A percentile compares a stretch with the other conserved stretches of the same genome.
phyloP scores from a whole-genome alignment of 2,888 invertebrate genomes.

The Agrenia bidenticulata region DNA sequence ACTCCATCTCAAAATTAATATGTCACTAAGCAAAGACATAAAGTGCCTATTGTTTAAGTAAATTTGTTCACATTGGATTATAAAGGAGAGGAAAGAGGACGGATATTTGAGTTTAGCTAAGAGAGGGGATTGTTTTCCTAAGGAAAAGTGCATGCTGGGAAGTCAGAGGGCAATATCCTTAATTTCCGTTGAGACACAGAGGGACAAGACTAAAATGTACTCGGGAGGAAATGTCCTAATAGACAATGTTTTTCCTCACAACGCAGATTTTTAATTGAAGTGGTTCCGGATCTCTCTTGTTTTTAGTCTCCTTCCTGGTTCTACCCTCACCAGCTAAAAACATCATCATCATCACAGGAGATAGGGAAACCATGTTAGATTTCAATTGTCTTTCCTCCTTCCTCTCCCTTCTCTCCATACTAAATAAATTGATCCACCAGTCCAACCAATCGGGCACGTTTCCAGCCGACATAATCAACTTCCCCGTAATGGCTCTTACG shows the following conservation, averaged over 20 bases:
- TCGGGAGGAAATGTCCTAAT: constrained; percentile 19
- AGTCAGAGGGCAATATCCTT: constrained; percentile 30
- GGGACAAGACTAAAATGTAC: constrained; percentile 4
- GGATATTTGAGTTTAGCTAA: constrained; percentile 20
- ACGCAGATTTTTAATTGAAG: constrained; percentile 46
- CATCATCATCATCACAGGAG: not conserved
- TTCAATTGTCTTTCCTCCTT: constrained; percentile 17
- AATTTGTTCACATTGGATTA: too few relatives aligned
- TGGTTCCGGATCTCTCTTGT: constrained; percentile 36
- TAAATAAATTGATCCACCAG: constrained; percentile 18
- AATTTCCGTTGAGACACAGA: constrained; percentile 39
- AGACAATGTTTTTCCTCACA: constrained; percentile 26
- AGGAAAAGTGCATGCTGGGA: not conserved
- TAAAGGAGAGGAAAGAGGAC: too few relatives aligned
- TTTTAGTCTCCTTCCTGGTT: constrained; percentile 14
- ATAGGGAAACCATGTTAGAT: constrained; percentile 8
- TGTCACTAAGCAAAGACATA: too few relatives aligned
- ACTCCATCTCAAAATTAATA: too few relatives aligned
- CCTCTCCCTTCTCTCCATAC: constrained; percentile 17
- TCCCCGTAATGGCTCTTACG: constrained; percentile 6
- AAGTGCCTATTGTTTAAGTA: too few relatives aligned
- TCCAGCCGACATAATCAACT: constrained; percentile 18
- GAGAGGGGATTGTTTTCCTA: too few relatives aligned
- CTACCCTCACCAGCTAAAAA: not conserved
- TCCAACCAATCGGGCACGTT: constrained; percentile 20